phyloP scores from a whole-genome alignment of 2,888 invertebrate genomes.

The Sipha maydis region DNA sequence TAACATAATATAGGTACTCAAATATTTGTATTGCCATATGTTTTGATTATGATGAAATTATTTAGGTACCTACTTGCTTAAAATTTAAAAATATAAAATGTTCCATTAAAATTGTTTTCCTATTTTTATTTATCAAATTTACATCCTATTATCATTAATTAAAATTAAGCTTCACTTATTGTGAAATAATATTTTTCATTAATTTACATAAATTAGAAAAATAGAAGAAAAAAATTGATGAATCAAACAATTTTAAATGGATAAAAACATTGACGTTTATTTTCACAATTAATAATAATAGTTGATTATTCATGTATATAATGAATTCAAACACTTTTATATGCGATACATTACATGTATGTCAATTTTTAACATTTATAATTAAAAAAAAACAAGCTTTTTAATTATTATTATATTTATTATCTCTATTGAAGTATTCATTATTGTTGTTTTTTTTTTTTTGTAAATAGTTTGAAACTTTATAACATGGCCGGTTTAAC shows the following conservation, averaged over 20 bases:
- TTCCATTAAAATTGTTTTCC: too few species aligned
- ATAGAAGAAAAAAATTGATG: too few species aligned
- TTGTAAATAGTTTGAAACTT: neutral
- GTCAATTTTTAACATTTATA: neutral
- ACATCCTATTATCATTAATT: too few species aligned
- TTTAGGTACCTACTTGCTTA: too few species aligned
- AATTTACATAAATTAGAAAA: too few species aligned
- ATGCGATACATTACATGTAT: neutral
- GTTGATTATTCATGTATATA: neutral
- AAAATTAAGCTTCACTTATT: too few species aligned
- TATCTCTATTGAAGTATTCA: neutral
- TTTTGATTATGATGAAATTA: too few species aligned
- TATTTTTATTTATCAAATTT: too few species aligned
- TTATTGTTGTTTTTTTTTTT: too few species aligned
- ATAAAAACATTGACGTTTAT: neutral
- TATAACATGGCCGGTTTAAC: neutral
- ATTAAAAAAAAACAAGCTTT: neutral
- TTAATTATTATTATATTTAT: neutral
- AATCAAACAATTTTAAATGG: neutral
- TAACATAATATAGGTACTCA: neutral
- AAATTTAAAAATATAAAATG: too few species aligned
- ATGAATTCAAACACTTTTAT: neutral
- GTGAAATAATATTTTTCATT: too few species aligned
- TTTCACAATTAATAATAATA: neutral
- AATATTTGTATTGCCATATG: neutral